phyloP scores from a whole-genome alignment of 2,888 invertebrate species.

The Gasteruption jaculator region DNA sequence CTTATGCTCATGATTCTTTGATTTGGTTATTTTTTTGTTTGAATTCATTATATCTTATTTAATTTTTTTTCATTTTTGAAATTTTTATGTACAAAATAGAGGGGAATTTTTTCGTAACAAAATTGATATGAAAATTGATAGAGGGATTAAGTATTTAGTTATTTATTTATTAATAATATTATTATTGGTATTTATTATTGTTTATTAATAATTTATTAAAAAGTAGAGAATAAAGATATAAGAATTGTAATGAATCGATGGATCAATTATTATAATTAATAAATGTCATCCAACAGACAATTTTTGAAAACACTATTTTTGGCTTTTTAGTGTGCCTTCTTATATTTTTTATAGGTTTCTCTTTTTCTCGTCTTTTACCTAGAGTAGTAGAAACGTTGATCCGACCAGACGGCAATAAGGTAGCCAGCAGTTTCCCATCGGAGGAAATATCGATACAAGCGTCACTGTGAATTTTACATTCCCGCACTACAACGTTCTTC shows the following conservation, averaged over 20 bases:
- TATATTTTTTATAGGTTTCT: conserved; percentile 1
- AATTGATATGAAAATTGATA: no score
- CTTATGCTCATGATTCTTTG: no score
- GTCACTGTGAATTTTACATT: conserved; percentile 83
- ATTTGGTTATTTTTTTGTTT: no score
- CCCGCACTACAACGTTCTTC: conserved; percentile 72
- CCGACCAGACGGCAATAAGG: conserved; percentile 69
- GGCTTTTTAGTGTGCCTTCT: no score
- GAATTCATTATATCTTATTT: no score
- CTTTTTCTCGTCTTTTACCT: conserved; percentile 60
- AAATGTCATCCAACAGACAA: no score
- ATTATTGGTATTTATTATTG: neutral
- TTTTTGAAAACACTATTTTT: no score
- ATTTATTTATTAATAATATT: no score
- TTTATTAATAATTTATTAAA: neutral
- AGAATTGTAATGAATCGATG: neutral
- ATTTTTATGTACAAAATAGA: no score
- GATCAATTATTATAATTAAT: conserved; percentile 7
- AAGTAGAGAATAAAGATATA: neutral
- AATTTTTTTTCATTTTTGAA: no score
- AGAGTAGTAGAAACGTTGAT: conserved; percentile 68
- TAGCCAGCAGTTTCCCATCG: conserved; percentile 73
- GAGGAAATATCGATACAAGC: conserved; percentile 80
- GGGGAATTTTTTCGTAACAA: no score
- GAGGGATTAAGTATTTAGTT: no score